Evolutionary conservation across 2,888 invertebrate genomes (phyloP).

Genomic region (Clanis bilineata): DNA sequence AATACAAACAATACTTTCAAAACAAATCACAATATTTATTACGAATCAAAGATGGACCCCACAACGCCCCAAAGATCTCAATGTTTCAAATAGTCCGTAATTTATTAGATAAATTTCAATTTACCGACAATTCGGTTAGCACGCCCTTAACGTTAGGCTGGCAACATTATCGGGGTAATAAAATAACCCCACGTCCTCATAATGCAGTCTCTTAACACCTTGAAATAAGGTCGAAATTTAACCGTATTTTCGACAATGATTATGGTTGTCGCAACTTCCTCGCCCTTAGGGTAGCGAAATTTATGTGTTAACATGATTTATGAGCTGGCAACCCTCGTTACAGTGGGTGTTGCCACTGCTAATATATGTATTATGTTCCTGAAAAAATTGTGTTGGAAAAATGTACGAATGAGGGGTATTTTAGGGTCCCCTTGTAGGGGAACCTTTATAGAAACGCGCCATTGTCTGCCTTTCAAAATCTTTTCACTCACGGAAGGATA

Average conservation of each 20-base stretch:
- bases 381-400: constrained; percentile 9
- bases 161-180: constrained; percentile 41
- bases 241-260: constrained; percentile 12
- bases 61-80: constrained; percentile 17
- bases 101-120: constrained; percentile 79
- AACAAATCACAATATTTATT: background rate
- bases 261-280: constrained; percentile 53
- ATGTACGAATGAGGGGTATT: background rate
- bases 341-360: constrained; percentile 26
- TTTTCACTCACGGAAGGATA: background rate
- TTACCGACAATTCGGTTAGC: constrained; percentile 67
- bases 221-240: constrained; percentile 5
- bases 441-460: background rate
- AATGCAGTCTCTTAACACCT: background rate
- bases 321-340: constrained; percentile 58
- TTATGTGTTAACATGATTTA: constrained; percentile 79
- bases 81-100: constrained; percentile 18
- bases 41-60: constrained; percentile 7
- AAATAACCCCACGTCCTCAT: constrained; percentile 34
- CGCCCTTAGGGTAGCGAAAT: constrained; percentile 66
- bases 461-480: background rate
- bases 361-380: constrained; percentile 10
- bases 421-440: background rate
- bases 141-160: constrained; percentile 27
- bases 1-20: background rate